Percentiles rank a stretch among this genome's conserved stretches.
These are phyloP conservation scores for Patella ulyssiponensis DNA, from an alignment of 2,888 invertebrate species.

Conservation along the genomic window DNA sequence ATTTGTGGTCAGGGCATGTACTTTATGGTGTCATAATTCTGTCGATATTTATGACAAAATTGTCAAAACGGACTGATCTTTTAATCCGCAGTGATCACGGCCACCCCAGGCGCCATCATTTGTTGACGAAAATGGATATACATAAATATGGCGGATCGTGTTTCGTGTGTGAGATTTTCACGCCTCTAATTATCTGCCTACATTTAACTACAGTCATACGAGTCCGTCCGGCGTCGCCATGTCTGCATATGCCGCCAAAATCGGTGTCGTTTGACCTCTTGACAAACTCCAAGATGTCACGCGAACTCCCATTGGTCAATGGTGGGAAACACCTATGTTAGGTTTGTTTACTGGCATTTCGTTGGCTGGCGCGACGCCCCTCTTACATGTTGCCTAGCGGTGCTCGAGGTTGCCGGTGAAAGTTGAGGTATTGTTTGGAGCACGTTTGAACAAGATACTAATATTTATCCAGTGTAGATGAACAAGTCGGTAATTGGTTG, in stretches of 20 bases:
- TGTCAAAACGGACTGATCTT: background rate
- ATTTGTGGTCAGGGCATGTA: background rate
- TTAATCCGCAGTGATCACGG: background rate
- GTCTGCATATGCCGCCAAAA: slow-evolving; percentile 6
- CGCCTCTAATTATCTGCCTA: slow-evolving; percentile 12
- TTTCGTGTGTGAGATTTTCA: background rate
- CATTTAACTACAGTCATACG: background rate
- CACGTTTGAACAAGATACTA: slow-evolving; percentile 23
- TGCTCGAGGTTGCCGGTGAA: slow-evolving; percentile 7
- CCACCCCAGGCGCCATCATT: slow-evolving; percentile 7
- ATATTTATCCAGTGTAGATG: slow-evolving; percentile 20
- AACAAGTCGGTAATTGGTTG: slow-evolving; percentile 26
- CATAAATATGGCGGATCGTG: background rate
- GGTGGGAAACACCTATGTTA: background rate
- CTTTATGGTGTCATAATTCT: slow-evolving; percentile 1
- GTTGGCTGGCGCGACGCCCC: slow-evolving; percentile 12
- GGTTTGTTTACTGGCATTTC: slow-evolving; percentile 12
- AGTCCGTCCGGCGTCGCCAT: background rate
- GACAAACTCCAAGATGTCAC: background rate
- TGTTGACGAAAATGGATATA: slow-evolving; percentile 11
- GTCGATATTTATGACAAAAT: slow-evolving; percentile 10
- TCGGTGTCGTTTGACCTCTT: slow-evolving; percentile 3
- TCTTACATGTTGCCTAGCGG: slow-evolving; percentile 10
- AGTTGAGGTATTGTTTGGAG: slow-evolving; percentile 14
- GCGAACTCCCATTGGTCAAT: background rate